Evolutionary conservation across 2,113 vertebrate species (phyloP), one percentile per base, ranked within the genome.

Genomic region (Centrocercus urophasianus): DNA sequence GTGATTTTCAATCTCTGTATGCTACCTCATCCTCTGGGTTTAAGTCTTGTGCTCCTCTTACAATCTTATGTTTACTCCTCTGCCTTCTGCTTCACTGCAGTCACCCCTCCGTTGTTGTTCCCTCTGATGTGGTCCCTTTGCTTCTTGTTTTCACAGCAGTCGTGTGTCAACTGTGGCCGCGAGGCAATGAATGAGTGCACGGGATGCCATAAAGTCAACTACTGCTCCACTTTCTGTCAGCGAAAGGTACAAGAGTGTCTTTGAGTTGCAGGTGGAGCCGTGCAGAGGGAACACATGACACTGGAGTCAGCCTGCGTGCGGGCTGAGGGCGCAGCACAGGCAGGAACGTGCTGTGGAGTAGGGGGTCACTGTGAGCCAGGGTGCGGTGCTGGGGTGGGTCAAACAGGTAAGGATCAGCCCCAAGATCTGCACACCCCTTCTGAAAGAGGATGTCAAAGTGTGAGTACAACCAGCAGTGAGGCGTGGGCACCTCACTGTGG

Each of bases 161-260:
- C 98, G 85, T 99, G 99, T 1, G 98, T 98, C 85, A 99, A 99
- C 97, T 99, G 99, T 0, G 99, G 99, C 4, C 98, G 99, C 2
- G 98, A 99, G 85, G 99, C 99, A 5, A 98, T 98, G 72, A 99
- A 98, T 1, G 99, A 99, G 96, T 99, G 99, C 85, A 99, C 98
- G 0, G 99, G 99, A 40, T 99, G 99, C 90, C 99, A 99, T 90
- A 99, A 99, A 83, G 99, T 99, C 96, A 99, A 99, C 98, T 99
- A 99, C 98, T 99, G 99, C 97, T 99, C 99, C 78, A 98, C 98
- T 0, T 99, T 99, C 98, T 99, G 99, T 93, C 99, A 99, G 97
- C 97, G 98, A 61, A 99, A 99, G 99, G 99, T 99, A 96, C 16
- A 0, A 4, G 76, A 56, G 20, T 19, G 42, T n/a, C 28, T 64